These are phyloP conservation scores for Nomada hirtipes DNA, from an alignment of 2,888 invertebrate species.

Conservation along the genomic window DNA sequence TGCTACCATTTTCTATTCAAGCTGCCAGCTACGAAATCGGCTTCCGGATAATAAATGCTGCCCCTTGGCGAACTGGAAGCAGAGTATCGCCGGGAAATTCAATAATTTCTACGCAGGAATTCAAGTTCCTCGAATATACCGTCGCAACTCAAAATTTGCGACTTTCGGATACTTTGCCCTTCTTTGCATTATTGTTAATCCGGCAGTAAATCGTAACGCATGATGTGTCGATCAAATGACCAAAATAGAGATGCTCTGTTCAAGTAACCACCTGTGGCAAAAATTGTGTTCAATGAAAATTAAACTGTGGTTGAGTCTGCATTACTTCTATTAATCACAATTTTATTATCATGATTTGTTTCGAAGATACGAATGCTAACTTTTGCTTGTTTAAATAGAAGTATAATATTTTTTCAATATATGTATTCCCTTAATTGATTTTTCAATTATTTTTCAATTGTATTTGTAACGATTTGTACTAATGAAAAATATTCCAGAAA, in stretches of 20 bases:
- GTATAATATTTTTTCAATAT: too few species aligned
- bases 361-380: too few species aligned
- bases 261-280: background rate
- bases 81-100: background rate
- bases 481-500: too few species aligned
- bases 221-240: too few species aligned
- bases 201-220: background rate
- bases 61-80: background rate
- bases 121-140: background rate
- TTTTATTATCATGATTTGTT: too few species aligned
- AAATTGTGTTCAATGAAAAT: too few species aligned
- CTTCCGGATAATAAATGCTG: background rate
- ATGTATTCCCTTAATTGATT: too few species aligned
- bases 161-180: background rate
- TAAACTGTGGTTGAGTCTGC: too few species aligned
- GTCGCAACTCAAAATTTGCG: background rate
- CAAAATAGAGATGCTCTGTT: background rate
- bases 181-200: background rate
- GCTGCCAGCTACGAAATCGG: background rate
- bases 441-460: too few species aligned
- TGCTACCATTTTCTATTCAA: background rate
- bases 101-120: background rate
- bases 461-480: too few species aligned
- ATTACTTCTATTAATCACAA: too few species aligned
- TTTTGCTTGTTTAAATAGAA: too few species aligned